Evolutionary conservation across 2,797 vertebrate genomes (phyloP), one percentile per base, ranked within the genome.

Genomic region (Borostomias antarcticus): DNA sequence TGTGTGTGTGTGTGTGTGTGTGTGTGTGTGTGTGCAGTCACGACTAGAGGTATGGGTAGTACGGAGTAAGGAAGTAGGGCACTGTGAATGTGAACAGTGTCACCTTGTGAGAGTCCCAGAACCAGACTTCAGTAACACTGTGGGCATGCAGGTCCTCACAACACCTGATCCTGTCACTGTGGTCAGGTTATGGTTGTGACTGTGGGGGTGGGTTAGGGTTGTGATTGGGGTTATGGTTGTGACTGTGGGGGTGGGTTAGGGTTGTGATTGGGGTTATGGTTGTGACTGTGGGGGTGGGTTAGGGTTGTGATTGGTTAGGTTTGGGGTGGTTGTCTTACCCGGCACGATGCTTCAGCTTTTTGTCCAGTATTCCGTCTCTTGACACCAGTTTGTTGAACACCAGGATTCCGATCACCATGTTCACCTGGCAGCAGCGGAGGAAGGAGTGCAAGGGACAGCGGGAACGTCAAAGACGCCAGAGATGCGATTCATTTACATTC

Each of bases 341-440:
- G 66, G 96, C 96, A 92, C 97, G 94, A 85, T 99, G 98, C 93
- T 99, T 99, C 85, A 99, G 93, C 86, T 99, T 99, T 93, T 99
- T 99, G 92, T 99, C 97, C 93, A 99, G 94, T 80, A 99, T 99
- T 76, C 98, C 98, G 86, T 99, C 98, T 93, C 97, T 98, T 89
- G 98, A 99, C 93, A 99, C 98, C 84, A 99, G 94, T 88, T 99
- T 99, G 93, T 99, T 99, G 94, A 99, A 99, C 82, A 99, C 98
- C 92, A 99, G 92, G 91, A 99, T 99, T 82, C 98, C 98, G 84
- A 99, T 98, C 92, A 99, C 98, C 98, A 99, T 99, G 92, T 99
- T 99, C 85, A 99, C 98, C 98, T 99, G 92, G 76, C 82, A 81
- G 86, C 1, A 54, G 48, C 43, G 32, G 37, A n/a, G 9, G 25